A percentile compares a stretch with the other conserved stretches of the same genome.
These are phyloP conservation scores for Nephrocerus scutellatus DNA, from an alignment of 2,888 invertebrate species.

Conservation along the genomic window DNA sequence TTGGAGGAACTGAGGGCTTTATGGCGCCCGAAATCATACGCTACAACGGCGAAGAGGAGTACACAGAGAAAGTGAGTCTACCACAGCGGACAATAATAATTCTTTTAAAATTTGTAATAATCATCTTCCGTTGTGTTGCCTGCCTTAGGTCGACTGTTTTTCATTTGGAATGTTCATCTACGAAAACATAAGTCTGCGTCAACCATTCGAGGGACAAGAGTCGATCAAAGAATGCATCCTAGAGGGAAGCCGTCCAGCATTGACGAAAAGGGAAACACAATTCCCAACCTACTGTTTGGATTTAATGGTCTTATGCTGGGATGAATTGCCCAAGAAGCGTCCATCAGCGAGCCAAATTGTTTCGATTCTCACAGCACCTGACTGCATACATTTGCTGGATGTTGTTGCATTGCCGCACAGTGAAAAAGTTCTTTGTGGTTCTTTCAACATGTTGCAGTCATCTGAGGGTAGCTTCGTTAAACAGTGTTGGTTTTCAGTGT, in stretches of 20 bases:
- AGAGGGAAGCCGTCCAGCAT: constrained; percentile 85
- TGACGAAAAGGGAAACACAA: constrained; percentile 74
- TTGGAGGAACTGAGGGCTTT: constrained; percentile 97
- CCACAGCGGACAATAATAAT: background rate
- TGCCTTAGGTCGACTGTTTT: constrained; percentile 82
- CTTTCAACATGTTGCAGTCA: constrained; percentile 39
- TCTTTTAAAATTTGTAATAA: constrained; percentile 11
- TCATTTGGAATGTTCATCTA: constrained; percentile 99
- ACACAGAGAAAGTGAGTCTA: constrained; percentile 79
- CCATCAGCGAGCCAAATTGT: constrained; percentile 94
- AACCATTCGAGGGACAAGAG: constrained; percentile 94
- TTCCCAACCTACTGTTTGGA: constrained; percentile 87
- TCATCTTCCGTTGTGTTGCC: constrained; percentile 11
- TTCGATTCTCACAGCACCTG: constrained; percentile 84
- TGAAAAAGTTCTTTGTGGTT: constrained; percentile 59
- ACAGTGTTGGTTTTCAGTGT: constrained; percentile 1
- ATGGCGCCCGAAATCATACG: constrained; percentile 99
- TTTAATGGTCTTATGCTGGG: constrained; percentile 94
- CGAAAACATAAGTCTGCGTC: constrained; percentile 84
- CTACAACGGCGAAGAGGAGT: constrained; percentile 97
- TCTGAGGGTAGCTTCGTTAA: constrained; percentile 47
- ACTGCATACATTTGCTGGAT: constrained; percentile 83
- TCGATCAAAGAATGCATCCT: constrained; percentile 94
- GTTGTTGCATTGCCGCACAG: constrained; percentile 65
- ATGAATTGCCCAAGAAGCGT: constrained; percentile 72